These are phyloP conservation scores for Epinephelus fuscoguttatus DNA, from an alignment of 2,113 vertebrate genomes.

Conservation along the genomic window DNA sequence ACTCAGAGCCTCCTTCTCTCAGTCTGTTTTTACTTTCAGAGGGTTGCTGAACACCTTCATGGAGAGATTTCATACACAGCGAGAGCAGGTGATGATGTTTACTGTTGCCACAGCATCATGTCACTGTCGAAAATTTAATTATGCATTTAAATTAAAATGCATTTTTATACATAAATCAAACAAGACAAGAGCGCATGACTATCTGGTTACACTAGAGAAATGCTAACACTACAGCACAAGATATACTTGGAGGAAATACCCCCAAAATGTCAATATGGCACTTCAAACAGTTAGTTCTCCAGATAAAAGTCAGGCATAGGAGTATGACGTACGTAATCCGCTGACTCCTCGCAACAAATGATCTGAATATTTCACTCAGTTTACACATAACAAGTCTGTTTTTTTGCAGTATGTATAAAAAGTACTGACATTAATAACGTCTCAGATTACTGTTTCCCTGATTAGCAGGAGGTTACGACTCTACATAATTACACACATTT, in stretches of 20 bases:
- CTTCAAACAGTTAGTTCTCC: constrained; percentile 54
- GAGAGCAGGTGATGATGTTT: not conserved
- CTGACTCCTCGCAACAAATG: not conserved
- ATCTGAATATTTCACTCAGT: not conserved
- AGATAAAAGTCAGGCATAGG: constrained; percentile 36
- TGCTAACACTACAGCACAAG: constrained; percentile 25
- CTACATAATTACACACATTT: constrained; percentile 34
- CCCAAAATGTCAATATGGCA: constrained; percentile 70
- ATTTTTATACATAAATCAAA: constrained; percentile 42
- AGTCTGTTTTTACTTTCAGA: constrained; percentile 46
- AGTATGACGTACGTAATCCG: not conserved
- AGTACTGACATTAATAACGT: constrained; percentile 4
- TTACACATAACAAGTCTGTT: constrained; percentile 9
- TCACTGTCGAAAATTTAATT: not conserved
- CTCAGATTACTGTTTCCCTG: constrained; percentile 31
- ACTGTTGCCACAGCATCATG: not conserved
- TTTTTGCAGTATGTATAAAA: constrained; percentile 30
- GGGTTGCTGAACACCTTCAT: constrained; percentile 33
- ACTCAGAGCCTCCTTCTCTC: constrained; percentile 55
- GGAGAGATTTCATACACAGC: constrained; percentile 12
- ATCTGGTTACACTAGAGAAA: constrained; percentile 20
- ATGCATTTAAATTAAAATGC: not conserved
- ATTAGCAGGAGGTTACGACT: constrained; percentile 33
- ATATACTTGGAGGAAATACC: constrained; percentile 6
- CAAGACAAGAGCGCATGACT: constrained; percentile 17